A percentile compares a stretch with the other conserved stretches of the same genome.
phyloP scores from a whole-genome alignment of 1,140 invertebrate species.

The Sitodiplosis mosellana region DNA sequence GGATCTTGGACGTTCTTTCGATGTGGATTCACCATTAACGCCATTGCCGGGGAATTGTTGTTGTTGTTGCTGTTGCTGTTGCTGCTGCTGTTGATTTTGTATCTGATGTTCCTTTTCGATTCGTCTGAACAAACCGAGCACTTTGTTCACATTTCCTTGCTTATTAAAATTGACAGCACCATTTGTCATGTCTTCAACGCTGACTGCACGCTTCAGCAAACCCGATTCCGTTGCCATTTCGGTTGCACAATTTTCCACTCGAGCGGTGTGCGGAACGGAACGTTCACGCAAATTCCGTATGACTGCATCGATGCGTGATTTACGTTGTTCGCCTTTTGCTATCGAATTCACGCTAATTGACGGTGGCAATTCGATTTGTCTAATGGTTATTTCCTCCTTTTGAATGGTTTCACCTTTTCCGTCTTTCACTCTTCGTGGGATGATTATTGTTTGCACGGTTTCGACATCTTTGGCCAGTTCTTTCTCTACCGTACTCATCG shows the following conservation, averaged over 20 bases:
- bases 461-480: slow-evolving; percentile 1
- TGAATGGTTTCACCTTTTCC: slow-evolving; percentile 5
- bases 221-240: slow-evolving; percentile 33
- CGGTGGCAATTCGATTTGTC: neutral
- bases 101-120: slow-evolving; percentile 31
- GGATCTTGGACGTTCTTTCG: slow-evolving; percentile 6
- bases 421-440: slow-evolving; percentile 2
- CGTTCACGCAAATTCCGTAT: slow-evolving; percentile 37
- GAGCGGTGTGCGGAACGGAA: slow-evolving; percentile 30
- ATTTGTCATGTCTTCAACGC: slow-evolving; percentile 40
- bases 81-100: slow-evolving; percentile 18
- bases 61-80: slow-evolving; percentile 22
- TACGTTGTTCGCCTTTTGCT: slow-evolving; percentile 13
- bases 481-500: slow-evolving; percentile 1
- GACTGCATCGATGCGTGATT: slow-evolving; percentile 28
- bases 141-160: slow-evolving; percentile 36
- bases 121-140: slow-evolving; percentile 52
- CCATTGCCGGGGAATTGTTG: slow-evolving; percentile 11
- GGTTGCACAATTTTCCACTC: slow-evolving; percentile 10
- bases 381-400: slow-evolving; percentile 13
- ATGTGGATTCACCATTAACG: neutral
- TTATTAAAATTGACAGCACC: slow-evolving; percentile 23
- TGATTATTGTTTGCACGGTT: slow-evolving; percentile 1
- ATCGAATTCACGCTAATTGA: no score
- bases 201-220: slow-evolving; percentile 44